A percentile compares a stretch with the other conserved stretches of the same genome.
phyloP scores from a whole-genome alignment of 2,113 vertebrate genomes.

The Eclectus roratus region DNA sequence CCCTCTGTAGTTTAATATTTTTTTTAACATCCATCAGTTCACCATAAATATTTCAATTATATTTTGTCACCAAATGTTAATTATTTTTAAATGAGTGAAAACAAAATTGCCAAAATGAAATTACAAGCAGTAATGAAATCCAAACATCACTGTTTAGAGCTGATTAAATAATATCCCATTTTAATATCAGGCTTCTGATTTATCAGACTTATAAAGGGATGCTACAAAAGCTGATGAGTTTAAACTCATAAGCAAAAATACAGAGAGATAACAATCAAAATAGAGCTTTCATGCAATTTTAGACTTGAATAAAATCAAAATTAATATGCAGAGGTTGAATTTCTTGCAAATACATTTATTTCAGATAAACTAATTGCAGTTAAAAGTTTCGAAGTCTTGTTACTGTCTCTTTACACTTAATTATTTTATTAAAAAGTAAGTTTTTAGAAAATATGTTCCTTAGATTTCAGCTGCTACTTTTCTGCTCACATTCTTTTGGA shows the following conservation, averaged over 20 bases:
- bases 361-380: not conserved
- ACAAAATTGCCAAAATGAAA: not conserved
- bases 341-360: not conserved
- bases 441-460: not conserved
- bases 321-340: not conserved
- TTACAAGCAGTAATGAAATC: constrained; percentile 37
- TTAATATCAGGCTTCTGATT: constrained; percentile 26
- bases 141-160: constrained; percentile 1
- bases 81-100: constrained; percentile 9
- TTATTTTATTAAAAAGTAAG: not conserved
- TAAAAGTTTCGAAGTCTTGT: not conserved
- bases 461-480: not conserved
- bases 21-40: not conserved
- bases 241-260: constrained; percentile 2
- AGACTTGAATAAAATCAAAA: not conserved
- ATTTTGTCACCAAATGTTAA: not conserved
- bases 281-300: not conserved
- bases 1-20: not conserved
- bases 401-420: not conserved
- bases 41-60: not conserved
- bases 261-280: not conserved
- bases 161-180: constrained; percentile 23
- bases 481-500: not conserved
- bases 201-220: not conserved
- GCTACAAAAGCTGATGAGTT: not conserved